Base-by-base conservation (phyloP, 2,797 vertebrate genomes). In the Scolopax bukidnonensis region DNA sequence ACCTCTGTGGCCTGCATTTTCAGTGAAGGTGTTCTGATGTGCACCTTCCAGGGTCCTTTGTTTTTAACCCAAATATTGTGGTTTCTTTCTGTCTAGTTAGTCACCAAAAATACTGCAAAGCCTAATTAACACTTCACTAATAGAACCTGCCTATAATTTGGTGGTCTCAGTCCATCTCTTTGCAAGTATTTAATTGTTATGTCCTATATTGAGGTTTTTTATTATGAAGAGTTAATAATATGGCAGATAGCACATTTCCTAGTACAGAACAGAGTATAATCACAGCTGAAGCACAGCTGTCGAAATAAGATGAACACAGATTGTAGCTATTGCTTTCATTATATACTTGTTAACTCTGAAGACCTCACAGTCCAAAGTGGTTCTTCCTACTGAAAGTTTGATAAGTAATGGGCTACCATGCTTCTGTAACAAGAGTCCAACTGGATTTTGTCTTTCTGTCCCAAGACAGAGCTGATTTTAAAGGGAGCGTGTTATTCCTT, bases 241-340 rank as follows among this genome's bases (percentile, higher is more conserved):
- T 70, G 38, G 33, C 90, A 75, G 65, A 57, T 9, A 90, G 48
- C 23, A 50, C 59, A 53, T 84, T 89, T 67, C 71, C 78, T 60
- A 25, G 28, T 45, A 57, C 63, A 71, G 82, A 87, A 11, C 28
- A 76, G 73, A 61, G 45, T 53, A 71, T 75, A 87, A 94, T 93
- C 75, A 74, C 78, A 94, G 70, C 83, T 61, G 86, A 94, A 90
- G 65, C 87, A 78, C 93, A 87, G 89, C 75, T 96, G 89, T 83
- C 93, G 83, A 84, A 90, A 90, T 70, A 33, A 79, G 93, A 90
- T 56, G 15, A 87, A 38, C 70, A 50, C 24, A 7, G 56, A 87
- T 36, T 70, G 68, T 43, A 77, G 56, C 45, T 89, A 60, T 78
- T 75, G 69, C 71, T 94, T 51, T 83, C 56, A 81, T 67, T 91